Percentiles rank a stretch among this genome's conserved stretches.
Evolutionary conservation across 2,797 vertebrate species (phyloP).

Genomic region (Ctenopoma kingsleyae): DNA sequence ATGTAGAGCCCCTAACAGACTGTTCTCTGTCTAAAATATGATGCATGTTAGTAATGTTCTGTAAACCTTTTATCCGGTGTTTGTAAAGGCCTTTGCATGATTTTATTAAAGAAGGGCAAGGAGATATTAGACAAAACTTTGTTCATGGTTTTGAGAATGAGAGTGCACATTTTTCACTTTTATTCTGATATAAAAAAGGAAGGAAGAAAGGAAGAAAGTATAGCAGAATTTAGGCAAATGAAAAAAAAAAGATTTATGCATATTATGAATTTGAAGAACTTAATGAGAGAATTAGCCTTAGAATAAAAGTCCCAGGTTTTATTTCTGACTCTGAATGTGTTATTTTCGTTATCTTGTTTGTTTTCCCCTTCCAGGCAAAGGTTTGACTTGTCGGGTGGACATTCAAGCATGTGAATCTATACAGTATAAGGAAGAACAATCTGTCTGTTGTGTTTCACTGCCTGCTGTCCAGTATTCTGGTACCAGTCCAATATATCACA

Average conservation of each 20-base stretch:
- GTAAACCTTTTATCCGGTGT: slow-evolving; percentile 30
- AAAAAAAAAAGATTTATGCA: neutral
- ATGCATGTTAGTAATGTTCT: slow-evolving; percentile 20
- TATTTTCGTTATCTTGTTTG: neutral
- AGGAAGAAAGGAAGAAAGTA: neutral
- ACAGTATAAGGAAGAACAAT: neutral
- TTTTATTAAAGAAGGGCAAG: too few species aligned
- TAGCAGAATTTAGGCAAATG: neutral
- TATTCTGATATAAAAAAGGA: too few species aligned
- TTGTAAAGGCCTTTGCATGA: neutral
- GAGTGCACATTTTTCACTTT: too few species aligned
- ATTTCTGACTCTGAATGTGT: neutral
- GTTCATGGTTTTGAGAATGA: too few species aligned
- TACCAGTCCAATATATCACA: neutral
- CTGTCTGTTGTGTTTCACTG: neutral
- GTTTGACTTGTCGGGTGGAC: neutral
- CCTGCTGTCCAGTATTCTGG: neutral
- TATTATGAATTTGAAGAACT: neutral
- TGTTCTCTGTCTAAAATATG: slow-evolving; percentile 34
- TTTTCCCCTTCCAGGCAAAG: neutral
- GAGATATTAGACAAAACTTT: too few species aligned
- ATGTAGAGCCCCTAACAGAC: slow-evolving; percentile 3
- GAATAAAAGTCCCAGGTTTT: neutral
- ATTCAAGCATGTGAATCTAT: neutral
- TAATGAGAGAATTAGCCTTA: neutral